Base-by-base conservation (phyloP, 2,797 vertebrate species). In the Myotis findleyi region DNA sequence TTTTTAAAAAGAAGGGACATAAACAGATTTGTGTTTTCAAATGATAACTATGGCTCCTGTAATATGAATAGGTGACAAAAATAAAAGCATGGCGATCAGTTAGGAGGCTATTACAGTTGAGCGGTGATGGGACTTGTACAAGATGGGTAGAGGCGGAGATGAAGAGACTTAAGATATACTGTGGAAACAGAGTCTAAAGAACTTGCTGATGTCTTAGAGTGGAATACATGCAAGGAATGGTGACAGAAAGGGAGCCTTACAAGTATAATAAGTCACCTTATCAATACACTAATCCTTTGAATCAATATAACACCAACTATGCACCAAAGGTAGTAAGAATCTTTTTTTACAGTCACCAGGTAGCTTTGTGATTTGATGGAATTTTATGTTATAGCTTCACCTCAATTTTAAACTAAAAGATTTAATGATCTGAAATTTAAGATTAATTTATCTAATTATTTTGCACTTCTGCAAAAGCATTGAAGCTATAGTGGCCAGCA, bases 331-430 rank as follows among this genome's bases (percentile, higher is more conserved):
- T 49, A 71, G 25, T n/a, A 49, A 59, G n/a, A 44, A 36, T 41
- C 16, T 85, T 79, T 59, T 38, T 69, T 72, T 75, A 30, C 3
- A 75, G 73, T 81, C 89, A 85, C 7, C 27, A 90, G 9, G 21
- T 30, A 47, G 20, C 36, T 55, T 71, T 87, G 44, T 11, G 25
- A 49, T 75, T 64, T 47, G 62, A 71, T n/a, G 62, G 59, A 76
- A n/a, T 79, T 47, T 64, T 64, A 30, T 38, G 49, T 36, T 59
- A 68, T 33, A 87, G 8, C 44, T 87, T 44, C 55, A 77, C n/a
- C 36, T 76, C 68, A 62, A 33, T 41, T 76, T 94, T 81, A 94
- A 87, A 53, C 30, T 49, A 59, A 92, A 89, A 91, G 12, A 23
- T 92, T 10, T 69, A 44, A 64, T 89, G 79, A 69, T 33, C 27